A percentile compares a stretch with the other conserved stretches of the same genome.
Evolutionary conservation across 2,888 invertebrate genomes (phyloP).

Genomic region (Odontomyia ornata): DNA sequence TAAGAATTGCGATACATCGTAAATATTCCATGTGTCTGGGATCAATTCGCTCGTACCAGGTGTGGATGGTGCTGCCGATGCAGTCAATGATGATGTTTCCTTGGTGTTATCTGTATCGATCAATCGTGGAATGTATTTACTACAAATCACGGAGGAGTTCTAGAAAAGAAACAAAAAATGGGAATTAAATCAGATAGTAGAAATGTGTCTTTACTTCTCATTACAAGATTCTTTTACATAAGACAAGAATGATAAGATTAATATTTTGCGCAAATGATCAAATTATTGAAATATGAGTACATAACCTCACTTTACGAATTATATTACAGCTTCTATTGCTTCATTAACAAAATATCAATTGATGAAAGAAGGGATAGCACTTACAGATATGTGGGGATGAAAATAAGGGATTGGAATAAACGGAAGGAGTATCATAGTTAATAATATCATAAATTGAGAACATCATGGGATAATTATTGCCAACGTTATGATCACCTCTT

Average conservation of each 20-base stretch:
- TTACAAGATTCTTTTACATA: background rate
- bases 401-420: too few relatives aligned
- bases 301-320: too few relatives aligned
- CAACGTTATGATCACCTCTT: too few relatives aligned
- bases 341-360: too few relatives aligned
- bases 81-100: conserved; percentile 45
- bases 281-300: background rate
- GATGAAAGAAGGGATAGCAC: too few relatives aligned
- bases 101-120: conserved; percentile 65
- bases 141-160: conserved; percentile 65
- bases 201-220: background rate
- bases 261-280: background rate
- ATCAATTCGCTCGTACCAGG: conserved; percentile 56
- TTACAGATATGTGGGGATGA: too few relatives aligned
- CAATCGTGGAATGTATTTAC: conserved; percentile 69
- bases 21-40: conserved; percentile 80
- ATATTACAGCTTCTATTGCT: too few relatives aligned
- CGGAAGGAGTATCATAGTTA: too few relatives aligned
- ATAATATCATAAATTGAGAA: too few relatives aligned
- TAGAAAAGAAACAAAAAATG: conserved; percentile 49
- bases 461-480: too few relatives aligned
- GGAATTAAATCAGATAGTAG: background rate
- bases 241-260: background rate
- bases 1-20: conserved; percentile 89
- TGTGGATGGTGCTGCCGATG: conserved; percentile 26